Conservation (phyloP, 2,113 vertebrate species). For the Ellobius talpinus region DNA sequence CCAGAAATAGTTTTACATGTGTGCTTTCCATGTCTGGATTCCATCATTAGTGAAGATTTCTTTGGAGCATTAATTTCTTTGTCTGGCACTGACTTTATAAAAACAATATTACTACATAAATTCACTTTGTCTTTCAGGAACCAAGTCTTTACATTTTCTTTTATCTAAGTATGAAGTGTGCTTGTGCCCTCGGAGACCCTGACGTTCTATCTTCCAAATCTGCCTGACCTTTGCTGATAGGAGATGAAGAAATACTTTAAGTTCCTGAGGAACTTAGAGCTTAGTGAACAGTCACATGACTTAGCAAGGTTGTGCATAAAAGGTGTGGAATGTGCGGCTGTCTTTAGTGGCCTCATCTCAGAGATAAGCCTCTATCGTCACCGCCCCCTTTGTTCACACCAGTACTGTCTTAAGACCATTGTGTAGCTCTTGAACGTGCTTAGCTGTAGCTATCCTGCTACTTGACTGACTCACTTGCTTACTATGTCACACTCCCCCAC, state of each 20-base stretch:
- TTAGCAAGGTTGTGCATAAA: background rate
- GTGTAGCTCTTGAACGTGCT: background rate
- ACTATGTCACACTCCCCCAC: background rate
- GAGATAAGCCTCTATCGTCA: background rate
- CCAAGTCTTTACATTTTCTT: background rate
- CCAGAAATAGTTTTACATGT: background rate
- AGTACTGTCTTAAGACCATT: background rate
- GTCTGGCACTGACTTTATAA: background rate
- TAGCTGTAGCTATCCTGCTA: background rate
- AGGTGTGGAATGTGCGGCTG: accelerated
- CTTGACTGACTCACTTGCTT: background rate
- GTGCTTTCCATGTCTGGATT: background rate
- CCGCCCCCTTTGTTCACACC: background rate
- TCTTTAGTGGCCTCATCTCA: background rate
- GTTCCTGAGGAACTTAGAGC: background rate
- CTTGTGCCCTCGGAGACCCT: background rate
- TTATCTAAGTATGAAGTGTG: background rate
- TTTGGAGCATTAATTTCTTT: background rate
- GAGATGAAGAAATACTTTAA: background rate
- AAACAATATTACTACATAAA: background rate
- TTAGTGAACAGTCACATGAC: background rate
- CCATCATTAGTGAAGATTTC: too few relatives aligned
- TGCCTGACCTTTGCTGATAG: background rate
- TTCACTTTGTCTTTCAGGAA: background rate
- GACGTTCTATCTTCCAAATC: background rate